Conservation (phyloP, 2,113 vertebrate species). For the Anhinga anhinga region DNA sequence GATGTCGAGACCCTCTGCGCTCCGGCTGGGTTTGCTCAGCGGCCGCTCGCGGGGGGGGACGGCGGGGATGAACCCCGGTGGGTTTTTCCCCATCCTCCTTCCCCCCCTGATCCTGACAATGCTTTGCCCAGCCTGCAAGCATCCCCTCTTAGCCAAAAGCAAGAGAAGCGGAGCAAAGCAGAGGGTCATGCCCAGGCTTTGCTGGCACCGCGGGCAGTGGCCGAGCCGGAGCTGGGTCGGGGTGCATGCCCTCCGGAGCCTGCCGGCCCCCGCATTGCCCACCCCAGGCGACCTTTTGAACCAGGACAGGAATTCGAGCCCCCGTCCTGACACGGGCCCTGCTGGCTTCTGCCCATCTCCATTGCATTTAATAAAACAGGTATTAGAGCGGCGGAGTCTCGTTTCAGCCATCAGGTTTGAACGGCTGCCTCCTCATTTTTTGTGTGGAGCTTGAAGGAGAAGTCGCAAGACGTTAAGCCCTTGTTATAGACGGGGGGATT, state of each 20-base stretch:
- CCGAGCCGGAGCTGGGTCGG: neutral
- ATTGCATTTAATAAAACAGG: constrained; percentile 54
- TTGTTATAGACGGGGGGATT: constrained; percentile 17
- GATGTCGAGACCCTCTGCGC: neutral
- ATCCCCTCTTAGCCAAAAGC: neutral
- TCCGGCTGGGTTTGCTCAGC: neutral
- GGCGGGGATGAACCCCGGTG: neutral
- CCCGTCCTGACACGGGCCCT: neutral
- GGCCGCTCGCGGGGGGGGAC: accelerated
- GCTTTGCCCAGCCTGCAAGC: neutral
- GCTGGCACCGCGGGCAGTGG: neutral
- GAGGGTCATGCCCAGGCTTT: neutral
- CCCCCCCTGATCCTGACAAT: accelerated
- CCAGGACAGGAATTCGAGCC: constrained; percentile 45
- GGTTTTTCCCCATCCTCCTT: neutral
- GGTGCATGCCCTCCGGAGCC: accelerated
- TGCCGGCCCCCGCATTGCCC: accelerated
- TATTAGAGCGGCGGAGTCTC: constrained; percentile 11
- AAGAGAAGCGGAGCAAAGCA: neutral
- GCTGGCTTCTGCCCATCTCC: constrained; percentile 19
- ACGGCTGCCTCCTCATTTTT: constrained; percentile 16
- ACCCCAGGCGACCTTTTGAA: neutral
- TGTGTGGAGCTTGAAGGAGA: neutral
- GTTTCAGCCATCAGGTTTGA: neutral
- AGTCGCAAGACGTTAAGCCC: neutral